Conservation (phyloP, 2,888 invertebrate genomes). For the Cataglyphis albicans region DNA sequence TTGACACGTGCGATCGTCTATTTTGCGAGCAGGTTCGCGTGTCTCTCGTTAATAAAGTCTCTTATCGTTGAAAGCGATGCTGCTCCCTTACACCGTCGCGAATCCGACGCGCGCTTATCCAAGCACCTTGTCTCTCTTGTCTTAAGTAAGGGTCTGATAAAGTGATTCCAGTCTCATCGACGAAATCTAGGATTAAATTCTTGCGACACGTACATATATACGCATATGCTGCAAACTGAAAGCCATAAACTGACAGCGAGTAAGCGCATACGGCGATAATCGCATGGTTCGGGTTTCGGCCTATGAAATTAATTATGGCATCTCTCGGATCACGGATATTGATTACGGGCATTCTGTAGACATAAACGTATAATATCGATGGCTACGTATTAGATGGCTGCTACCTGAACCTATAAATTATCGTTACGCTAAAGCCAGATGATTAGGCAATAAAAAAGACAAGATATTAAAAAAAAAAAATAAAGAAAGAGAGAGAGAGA, state of each 20-base stretch:
- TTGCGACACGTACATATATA: not conserved
- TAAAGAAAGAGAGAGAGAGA: not conserved
- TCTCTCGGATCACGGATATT: constrained; percentile 38
- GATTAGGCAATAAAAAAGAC: not conserved
- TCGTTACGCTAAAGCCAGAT: not conserved
- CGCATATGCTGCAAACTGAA: constrained; percentile 16
- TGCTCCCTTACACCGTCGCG: constrained; percentile 47
- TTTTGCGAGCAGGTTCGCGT: constrained; percentile 31
- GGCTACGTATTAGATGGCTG: constrained; percentile 14
- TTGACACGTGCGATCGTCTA: constrained; percentile 35
- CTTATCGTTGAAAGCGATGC: constrained; percentile 53
- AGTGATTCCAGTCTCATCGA: constrained; percentile 41
- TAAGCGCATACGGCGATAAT: constrained; percentile 26
- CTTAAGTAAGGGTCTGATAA: constrained; percentile 46
- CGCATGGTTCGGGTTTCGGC: constrained; percentile 22
- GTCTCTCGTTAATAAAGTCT: constrained; percentile 48
- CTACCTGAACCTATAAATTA: constrained; percentile 18
- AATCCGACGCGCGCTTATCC: constrained; percentile 49
- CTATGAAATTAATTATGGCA: constrained; percentile 46
- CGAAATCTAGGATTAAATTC: constrained; percentile 17
- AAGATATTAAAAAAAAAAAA: not conserved
- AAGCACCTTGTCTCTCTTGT: constrained; percentile 22
- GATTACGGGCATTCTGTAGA: constrained; percentile 35
- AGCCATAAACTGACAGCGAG: constrained; percentile 25
- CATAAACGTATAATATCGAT: constrained; percentile 29